These are phyloP conservation scores for Acrossocheilus wenchowensis DNA, from an alignment of 2,797 vertebrate species.

Conservation along the genomic window DNA sequence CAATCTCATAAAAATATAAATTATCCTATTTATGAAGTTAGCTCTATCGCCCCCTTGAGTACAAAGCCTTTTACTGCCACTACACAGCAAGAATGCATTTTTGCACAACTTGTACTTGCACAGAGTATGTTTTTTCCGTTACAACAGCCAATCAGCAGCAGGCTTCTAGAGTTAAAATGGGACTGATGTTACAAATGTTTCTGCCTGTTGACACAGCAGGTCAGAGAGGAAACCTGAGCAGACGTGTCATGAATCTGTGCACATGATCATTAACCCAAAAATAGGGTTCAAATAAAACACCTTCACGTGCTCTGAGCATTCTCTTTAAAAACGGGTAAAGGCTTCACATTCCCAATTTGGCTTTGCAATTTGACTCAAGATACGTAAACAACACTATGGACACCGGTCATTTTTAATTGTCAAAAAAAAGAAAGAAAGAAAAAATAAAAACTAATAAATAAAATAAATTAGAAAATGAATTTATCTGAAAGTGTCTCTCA, in stretches of 20 bases:
- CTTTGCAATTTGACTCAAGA: background rate
- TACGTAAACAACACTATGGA: background rate
- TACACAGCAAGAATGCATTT: background rate
- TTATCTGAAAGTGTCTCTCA: background rate
- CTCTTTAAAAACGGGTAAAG: background rate
- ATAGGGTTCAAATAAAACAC: background rate
- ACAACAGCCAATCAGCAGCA: background rate
- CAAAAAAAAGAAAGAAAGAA: background rate
- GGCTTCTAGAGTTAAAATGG: background rate
- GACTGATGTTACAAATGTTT: background rate
- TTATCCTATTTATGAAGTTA: background rate
- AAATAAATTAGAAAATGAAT: background rate
- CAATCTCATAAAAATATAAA: background rate
- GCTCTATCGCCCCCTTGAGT: background rate
- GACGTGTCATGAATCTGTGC: conserved; percentile 29
- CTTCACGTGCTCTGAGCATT: conserved; percentile 2
- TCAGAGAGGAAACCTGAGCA: conserved; percentile 27
- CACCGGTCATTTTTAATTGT: background rate
- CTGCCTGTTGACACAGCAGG: conserved; percentile 21
- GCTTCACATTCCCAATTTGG: background rate
- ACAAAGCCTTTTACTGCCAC: background rate
- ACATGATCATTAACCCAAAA: conserved; percentile 21
- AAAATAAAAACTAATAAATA: background rate
- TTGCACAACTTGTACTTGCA: background rate
- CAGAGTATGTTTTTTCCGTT: background rate